Conservation (phyloP, 35 echinoderm and acorn worm species). For the Apostichopus parvimensis region DNA sequence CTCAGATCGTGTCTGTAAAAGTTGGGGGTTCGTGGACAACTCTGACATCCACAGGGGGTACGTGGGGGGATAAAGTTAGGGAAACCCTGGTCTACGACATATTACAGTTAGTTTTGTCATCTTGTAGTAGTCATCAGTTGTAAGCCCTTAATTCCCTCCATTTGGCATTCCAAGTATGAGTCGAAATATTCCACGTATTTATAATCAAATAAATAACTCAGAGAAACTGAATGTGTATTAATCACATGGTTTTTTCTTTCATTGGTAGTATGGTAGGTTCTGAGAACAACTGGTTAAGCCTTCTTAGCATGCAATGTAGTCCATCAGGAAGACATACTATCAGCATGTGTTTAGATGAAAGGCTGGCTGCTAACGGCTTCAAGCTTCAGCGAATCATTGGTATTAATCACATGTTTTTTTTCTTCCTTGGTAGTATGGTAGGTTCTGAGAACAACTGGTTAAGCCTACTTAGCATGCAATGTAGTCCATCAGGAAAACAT, state of each 20-base stretch:
- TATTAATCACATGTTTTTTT: background rate
- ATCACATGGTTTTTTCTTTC: background rate
- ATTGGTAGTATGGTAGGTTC: background rate
- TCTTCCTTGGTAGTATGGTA: background rate
- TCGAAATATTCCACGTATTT: no score
- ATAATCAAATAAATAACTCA: no score
- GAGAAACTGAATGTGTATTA: no score
- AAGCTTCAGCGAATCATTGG: slow-evolving; percentile 3
- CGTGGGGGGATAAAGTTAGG: no score
- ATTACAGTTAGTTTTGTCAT: no score
- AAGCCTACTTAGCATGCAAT: background rate
- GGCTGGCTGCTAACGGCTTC: background rate
- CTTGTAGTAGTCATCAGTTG: no score
- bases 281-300: slow-evolving; percentile 2
- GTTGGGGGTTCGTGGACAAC: no score
- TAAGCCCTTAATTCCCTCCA: no score
- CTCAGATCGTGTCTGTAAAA: no score
- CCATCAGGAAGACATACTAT: background rate
- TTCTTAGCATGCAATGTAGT: slow-evolving; percentile 13
- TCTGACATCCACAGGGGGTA: no score
- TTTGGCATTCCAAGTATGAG: no score
- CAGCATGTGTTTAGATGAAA: slow-evolving; percentile 17
- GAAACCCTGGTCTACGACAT: no score
- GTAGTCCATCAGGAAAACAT: background rate
- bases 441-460: slow-evolving; percentile 23